Evolutionary conservation across 2,888 invertebrate genomes (phyloP).

Genomic region (Phragmatobia fuliginosa): DNA sequence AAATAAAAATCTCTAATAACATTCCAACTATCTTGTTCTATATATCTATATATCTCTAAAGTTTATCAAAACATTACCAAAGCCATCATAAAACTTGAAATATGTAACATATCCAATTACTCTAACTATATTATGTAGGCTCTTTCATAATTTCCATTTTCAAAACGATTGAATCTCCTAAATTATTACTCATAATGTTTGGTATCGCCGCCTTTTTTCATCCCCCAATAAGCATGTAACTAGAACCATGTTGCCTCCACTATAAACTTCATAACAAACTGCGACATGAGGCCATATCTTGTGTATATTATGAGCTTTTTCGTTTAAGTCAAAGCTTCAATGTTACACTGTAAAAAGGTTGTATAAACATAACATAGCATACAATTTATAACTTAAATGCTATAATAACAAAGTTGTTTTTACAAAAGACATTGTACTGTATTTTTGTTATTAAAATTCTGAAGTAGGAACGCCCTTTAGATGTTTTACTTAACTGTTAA

Average conservation of each 20-base stretch:
- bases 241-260: conserved; percentile 77
- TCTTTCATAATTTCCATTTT: conserved; percentile 64
- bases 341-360: conserved; percentile 47
- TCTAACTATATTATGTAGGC: conserved; percentile 55
- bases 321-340: conserved; percentile 73
- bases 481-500: conserved; percentile 81
- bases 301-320: conserved; percentile 85
- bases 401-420: conserved; percentile 52
- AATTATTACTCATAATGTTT: conserved; percentile 76
- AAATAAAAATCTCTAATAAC: conserved; percentile 81
- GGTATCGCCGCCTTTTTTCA: conserved; percentile 65
- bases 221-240: conserved; percentile 75
- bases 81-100: conserved; percentile 68
- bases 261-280: conserved; percentile 86
- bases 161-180: conserved; percentile 67
- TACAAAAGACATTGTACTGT: conserved; percentile 30
- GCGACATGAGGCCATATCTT: conserved; percentile 83
- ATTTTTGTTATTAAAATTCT: conserved; percentile 57
- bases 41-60: conserved; percentile 61
- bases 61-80: conserved; percentile 71
- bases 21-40: conserved; percentile 72
- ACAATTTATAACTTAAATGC: conserved; percentile 38
- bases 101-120: conserved; percentile 75
- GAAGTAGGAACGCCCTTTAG: conserved; percentile 69
- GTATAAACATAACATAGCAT: conserved; percentile 40